Evolutionary conservation across 2,113 vertebrate species (phyloP), one percentile per base, ranked within the genome.

Genomic region (Coreoperca whiteheadi): DNA sequence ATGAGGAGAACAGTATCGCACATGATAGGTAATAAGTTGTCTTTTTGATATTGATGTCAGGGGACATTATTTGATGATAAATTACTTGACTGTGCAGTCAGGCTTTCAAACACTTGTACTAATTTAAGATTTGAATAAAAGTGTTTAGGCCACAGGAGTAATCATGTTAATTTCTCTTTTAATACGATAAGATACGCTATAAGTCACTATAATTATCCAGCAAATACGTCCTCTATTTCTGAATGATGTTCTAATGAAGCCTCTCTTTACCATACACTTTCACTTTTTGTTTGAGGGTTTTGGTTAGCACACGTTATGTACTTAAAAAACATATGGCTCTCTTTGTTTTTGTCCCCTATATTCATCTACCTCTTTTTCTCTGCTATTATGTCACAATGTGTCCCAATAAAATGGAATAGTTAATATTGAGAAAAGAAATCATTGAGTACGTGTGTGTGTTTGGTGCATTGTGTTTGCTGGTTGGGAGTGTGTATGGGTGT

Each of bases 21-120:
- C 56, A 75, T 79, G 87, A 89, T 79, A 77, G 87, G 87, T 87
- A 79, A 85, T 87, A 87, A 77, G 71, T 82, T 88, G 77, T 84
- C 74, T 82, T 89, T 88, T 75, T 84, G 56, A 84, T 81, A 70
- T 61, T 39, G 32, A 80, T 74, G 85, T 86, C 88, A 68, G 71
- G 73, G 83, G 87, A 89, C 74, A 53, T 84, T 83, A 80, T 83
- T 87, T 77, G 48, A 87, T 74, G 73, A 90, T 86, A 66, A 82
- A 63, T 89, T 73, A 67, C 66, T 85, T 86, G 53, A 69, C 51
- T 1, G 23, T 81, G 66, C 53, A 83, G 81, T 64, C 54, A 63
- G 76, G 30, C 56, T 48, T 81, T 89, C 66, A 83, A 61, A 82
- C 15, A 32, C 72, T n/a, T 8, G 6, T 54, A 79, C 54, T 53